These are phyloP conservation scores for Percina caprodes DNA, from an alignment of 2,113 vertebrate genomes.

Conservation along the genomic window DNA sequence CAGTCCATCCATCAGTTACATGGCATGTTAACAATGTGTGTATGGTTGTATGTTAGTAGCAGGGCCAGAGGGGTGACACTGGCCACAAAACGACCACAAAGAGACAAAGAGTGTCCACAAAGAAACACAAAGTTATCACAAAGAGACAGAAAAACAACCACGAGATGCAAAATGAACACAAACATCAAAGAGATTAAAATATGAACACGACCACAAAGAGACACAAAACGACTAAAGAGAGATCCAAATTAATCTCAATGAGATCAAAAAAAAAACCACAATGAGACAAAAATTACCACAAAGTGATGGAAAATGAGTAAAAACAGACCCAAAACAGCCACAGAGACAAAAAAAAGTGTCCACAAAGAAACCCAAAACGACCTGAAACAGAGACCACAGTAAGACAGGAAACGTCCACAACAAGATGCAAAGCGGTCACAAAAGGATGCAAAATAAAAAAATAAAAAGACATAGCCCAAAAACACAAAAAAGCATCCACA, in stretches of 20 bases:
- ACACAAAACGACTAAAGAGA: background rate
- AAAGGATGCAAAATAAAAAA: background rate
- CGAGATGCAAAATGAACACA: background rate
- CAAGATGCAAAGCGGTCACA: background rate
- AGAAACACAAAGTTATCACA: background rate
- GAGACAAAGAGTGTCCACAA: background rate
- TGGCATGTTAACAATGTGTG: slow-evolving; percentile 39
- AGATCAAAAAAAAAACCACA: background rate
- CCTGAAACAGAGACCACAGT: background rate
- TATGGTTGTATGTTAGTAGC: background rate
- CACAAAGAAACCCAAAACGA: background rate
- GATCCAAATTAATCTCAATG: background rate
- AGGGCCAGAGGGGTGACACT: background rate
- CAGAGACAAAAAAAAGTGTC: background rate
- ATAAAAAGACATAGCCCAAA: no score
- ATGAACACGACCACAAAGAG: background rate
- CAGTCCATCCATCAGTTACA: slow-evolving; percentile 49
- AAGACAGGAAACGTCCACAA: background rate
- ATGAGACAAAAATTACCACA: background rate
- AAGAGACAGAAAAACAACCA: background rate
- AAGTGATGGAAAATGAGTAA: background rate
- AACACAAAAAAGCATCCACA: background rate
- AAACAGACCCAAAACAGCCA: background rate
- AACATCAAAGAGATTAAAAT: no score
- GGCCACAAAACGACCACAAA: background rate